Base-by-base conservation (phyloP, 1,140 invertebrate genomes). In the Penaeus indicus region DNA sequence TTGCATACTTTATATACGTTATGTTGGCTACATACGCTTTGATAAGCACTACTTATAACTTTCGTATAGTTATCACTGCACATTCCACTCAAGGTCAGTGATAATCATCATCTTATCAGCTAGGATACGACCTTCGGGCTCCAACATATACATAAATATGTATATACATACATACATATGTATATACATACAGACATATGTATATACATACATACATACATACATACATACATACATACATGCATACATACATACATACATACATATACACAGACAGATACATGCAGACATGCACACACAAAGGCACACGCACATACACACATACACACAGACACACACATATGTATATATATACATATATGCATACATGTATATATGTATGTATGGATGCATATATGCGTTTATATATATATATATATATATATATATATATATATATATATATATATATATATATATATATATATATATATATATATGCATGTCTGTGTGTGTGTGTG, bases 251-350 rank as follows among this genome's bases (percentile, higher is more conserved):
- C 61, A 82, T 62, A 82, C 62, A 82, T 82, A 82, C 62, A 82
- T 62, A 82, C 62, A 82, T 62, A 82, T 62, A 82, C 62, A 82
- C 62, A 82, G 25, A 82, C 62, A 82, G 3, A 82, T 27, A 82
- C 62, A 82, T 62, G 63, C 62, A 82, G 25, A 82, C 27, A 82
- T 62, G 63, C 27, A 63, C 62, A 82, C 62, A 61, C 60, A 82
- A 27, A 82, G 60, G 18, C 27, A 63, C 21, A 82, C 60, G 21
- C 47, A 3, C 38, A 54, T 61, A 61, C 22, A 81, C 47, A 81
- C 47, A 54, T 21, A 81, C 5, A 60, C 5, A 42, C 47, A 54
- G 3, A 54, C 47, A 54, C 47, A 54, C 47, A 81, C 47, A 60
- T 81, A 54, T 42, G 8, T 60, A 81, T 47, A 60, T 81, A 81